These are phyloP conservation scores for Pseudopleuronectes americanus DNA, from an alignment of 2,797 vertebrate species.

Conservation along the genomic window DNA sequence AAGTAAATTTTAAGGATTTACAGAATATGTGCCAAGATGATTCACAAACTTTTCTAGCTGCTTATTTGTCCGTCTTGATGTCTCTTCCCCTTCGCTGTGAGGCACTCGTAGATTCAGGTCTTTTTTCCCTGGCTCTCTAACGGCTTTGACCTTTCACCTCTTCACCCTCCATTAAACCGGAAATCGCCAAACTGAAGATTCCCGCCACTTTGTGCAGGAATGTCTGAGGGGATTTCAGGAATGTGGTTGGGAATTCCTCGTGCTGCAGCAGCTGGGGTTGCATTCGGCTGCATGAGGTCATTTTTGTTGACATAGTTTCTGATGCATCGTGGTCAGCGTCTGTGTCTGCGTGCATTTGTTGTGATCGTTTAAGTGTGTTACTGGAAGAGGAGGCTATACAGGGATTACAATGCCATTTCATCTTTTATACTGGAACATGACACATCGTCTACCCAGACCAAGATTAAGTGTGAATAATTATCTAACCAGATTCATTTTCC, in stretches of 20 bases:
- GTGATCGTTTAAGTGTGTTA: conserved; percentile 16
- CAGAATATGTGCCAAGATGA: too few relatives aligned
- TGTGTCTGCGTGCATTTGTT: background rate
- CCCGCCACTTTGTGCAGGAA: conserved; percentile 55
- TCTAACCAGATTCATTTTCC: conserved; percentile 9
- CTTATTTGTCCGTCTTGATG: too few relatives aligned
- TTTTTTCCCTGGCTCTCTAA: conserved; percentile 5
- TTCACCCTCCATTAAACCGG: conserved; percentile 18
- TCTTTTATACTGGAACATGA: conserved; percentile 44
- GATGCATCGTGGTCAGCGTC: background rate
- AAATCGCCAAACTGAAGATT: conserved; percentile 43
- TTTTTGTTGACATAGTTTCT: conserved; percentile 8
- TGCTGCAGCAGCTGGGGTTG: conserved; percentile 39
- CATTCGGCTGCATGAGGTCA: conserved; percentile 40
- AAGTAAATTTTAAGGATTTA: too few relatives aligned
- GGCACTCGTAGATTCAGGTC: too few relatives aligned
- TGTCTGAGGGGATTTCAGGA: conserved; percentile 59
- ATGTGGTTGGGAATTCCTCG: conserved; percentile 56
- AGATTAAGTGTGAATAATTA: conserved; percentile 34
- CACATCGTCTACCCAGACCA: conserved; percentile 30
- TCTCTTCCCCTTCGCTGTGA: background rate
- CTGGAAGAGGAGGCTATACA: conserved; percentile 33
- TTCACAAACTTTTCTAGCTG: too few relatives aligned
- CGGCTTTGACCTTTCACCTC: conserved; percentile 27
- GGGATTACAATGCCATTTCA: conserved; percentile 49